Evolutionary conservation across 2,888 invertebrate genomes (phyloP), one percentile per base, ranked within the genome.

Genomic region (Xestia rhomboidea): DNA sequence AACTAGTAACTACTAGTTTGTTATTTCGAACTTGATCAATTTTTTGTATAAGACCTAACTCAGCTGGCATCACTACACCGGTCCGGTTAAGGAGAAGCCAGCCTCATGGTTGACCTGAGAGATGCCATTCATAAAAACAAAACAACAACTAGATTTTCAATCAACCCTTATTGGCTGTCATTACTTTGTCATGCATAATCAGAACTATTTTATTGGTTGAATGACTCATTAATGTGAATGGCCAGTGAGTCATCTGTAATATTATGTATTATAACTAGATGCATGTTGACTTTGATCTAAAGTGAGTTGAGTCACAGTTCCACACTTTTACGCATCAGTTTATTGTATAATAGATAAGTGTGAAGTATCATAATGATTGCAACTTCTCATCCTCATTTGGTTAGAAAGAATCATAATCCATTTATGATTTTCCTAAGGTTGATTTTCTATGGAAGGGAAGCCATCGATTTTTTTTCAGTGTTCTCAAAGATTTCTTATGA

Each of bases 221-320:
- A 71, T 89, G 89, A 90, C 66, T 90, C 90, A 88, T 74, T 76
- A 64, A 68, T 81, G 82, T 90, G 90, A 92, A 82, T 91, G 88
- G 51, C 83, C 84, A 70, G 76, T 87, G 88, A 89, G 41, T 89
- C 89, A 89, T 82, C 60, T 44, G 62, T 87, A 73, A 75, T 85
- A 77, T 88, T 73, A 82, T 84, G 85, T 89, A 89, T 89, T 85
- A 82, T 82, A 87, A 85, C 79, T 90, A 87, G 83, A 82, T 82
- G 57, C 76, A 79, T 85, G 74, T 85, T 87, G 86, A 87, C 88
- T 89, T 87, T 90, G 89, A 90, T 90, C 87, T 85, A 83, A 86
- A 83, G 78, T 38, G 63, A 41, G 77, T 79, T 82, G 63, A 78
- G 68, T 92, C 91, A 92, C 78, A 64, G 3, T 7, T 91, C 90